These are phyloP conservation scores for Coboldia fuscipes DNA, from an alignment of 1,140 invertebrate species.

Conservation along the genomic window DNA sequence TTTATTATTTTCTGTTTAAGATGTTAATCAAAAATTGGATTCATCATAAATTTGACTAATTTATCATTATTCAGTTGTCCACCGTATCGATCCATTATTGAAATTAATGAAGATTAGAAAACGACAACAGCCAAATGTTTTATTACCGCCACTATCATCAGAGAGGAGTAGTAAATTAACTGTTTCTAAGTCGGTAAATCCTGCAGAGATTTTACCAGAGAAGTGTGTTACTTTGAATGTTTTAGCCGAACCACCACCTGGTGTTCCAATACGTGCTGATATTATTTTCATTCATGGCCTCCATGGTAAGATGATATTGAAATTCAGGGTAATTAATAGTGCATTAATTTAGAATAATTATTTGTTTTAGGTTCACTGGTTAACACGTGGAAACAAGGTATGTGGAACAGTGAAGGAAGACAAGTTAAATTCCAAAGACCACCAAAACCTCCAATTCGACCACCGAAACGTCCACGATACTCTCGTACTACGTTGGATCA, in stretches of 20 bases:
- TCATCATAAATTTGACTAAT: not conserved
- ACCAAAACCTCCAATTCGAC: slow-evolving; percentile 14
- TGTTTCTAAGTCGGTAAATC: slow-evolving; percentile 7
- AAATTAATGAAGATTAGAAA: slow-evolving; percentile 17
- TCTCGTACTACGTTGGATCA: slow-evolving; percentile 12
- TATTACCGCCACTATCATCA: slow-evolving; percentile 4
- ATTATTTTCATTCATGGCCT: slow-evolving; percentile 34
- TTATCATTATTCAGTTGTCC: slow-evolving; percentile 11
- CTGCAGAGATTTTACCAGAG: slow-evolving; percentile 6
- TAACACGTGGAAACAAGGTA: slow-evolving; percentile 32
- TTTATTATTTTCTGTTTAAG: slow-evolving; percentile 8
- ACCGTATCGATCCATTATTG: slow-evolving; percentile 17
- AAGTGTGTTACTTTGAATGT: slow-evolving; percentile 22
- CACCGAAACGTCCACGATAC: slow-evolving; percentile 15
- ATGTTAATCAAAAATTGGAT: slow-evolving; percentile 6
- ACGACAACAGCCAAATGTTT: not conserved
- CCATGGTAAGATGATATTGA: slow-evolving; percentile 14
- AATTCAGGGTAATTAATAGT: no score
- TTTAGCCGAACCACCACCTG: slow-evolving; percentile 17
- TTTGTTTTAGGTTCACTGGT: slow-evolving; percentile 19
- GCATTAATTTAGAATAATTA: no score
- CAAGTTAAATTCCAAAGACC: slow-evolving; percentile 18
- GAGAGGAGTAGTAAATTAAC: not conserved
- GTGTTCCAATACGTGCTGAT: slow-evolving; percentile 22
- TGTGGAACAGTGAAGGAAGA: slow-evolving; percentile 21